phyloP scores from a whole-genome alignment of 2,113 vertebrate genomes.

The Macquaria australasica region DNA sequence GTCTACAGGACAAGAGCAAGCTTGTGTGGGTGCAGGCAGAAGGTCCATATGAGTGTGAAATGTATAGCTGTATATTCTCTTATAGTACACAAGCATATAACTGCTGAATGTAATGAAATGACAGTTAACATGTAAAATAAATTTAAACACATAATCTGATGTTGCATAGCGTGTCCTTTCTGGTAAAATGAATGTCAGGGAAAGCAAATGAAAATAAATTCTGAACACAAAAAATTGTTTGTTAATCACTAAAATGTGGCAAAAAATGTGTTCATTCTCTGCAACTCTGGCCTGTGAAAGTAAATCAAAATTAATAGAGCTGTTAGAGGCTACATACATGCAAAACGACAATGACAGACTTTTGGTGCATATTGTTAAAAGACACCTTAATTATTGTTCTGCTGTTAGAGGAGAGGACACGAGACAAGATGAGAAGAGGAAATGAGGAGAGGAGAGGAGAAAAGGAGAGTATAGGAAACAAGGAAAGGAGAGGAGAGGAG shows the following conservation, averaged over 20 bases:
- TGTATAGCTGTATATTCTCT: background rate
- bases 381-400: conserved; percentile 20
- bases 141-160: background rate
- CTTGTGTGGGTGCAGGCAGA: background rate
- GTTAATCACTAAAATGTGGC: conserved; percentile 28
- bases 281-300: conserved; percentile 37
- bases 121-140: background rate
- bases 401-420: conserved; percentile 3
- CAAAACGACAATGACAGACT: conserved; percentile 1
- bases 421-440: background rate
- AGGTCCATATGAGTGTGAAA: background rate
- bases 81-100: background rate
- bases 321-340: conserved; percentile 37
- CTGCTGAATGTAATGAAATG: conserved; percentile 32
- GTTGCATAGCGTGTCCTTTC: background rate
- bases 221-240: background rate
- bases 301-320: background rate
- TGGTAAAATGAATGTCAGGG: conserved; percentile 1
- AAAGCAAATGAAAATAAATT: background rate
- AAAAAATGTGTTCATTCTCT: conserved; percentile 2
- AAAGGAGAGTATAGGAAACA: background rate
- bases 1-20: conserved; percentile 8
- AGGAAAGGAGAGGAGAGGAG: background rate
- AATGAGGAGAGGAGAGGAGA: background rate
- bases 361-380: conserved; percentile 12